Evolutionary conservation across 2,888 invertebrate species (phyloP).

Genomic region (Tubiluchus corallicola): DNA sequence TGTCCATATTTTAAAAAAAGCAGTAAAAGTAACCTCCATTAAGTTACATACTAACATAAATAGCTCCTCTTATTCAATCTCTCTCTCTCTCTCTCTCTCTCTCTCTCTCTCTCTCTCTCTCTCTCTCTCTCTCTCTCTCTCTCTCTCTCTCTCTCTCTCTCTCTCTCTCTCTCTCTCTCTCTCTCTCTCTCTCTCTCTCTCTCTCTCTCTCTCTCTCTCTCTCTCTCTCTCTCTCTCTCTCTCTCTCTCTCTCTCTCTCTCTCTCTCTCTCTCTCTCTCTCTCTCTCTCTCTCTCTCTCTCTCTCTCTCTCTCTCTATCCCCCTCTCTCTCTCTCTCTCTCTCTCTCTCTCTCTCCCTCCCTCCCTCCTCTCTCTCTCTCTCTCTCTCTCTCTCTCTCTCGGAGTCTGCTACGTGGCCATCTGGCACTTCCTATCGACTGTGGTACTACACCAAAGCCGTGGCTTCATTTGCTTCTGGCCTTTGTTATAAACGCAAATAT

Average conservation of each 20-base stretch:
- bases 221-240: conserved; percentile 3
- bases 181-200: not conserved
- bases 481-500: no score
- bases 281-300: conserved; percentile 3
- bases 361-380: conserved; percentile 3
- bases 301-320: not conserved
- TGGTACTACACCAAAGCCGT: no score
- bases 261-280: conserved; percentile 1
- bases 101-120: conserved; percentile 1
- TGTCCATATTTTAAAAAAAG: no score
- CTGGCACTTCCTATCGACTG: no score
- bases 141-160: not conserved
- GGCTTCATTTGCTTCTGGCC: no score
- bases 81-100: conserved; percentile 3
- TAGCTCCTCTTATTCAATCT: not conserved
- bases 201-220: conserved; percentile 3
- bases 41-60: no score
- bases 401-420: no score
- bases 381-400: conserved; percentile 3
- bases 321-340: not conserved
- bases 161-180: not conserved
- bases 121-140: conserved; percentile 3
- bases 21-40: no score
- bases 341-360: conserved; percentile 3
- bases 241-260: conserved; percentile 3